Evolutionary conservation across 2,888 invertebrate species (phyloP), one percentile per base, ranked within the genome.

Genomic region (Idaea straminata): DNA sequence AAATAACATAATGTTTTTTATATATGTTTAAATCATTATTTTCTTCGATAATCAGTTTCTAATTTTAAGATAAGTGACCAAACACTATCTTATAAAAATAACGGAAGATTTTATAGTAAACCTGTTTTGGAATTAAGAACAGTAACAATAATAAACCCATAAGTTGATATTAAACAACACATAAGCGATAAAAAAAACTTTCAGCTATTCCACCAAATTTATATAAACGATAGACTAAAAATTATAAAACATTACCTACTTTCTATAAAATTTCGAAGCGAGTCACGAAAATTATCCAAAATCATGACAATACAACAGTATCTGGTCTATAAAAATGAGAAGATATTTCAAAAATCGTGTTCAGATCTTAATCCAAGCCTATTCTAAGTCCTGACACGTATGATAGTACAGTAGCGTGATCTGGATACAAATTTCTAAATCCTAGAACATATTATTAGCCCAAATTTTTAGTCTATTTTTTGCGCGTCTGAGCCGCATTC

Each of bases 371-470:
- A 66, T 67, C 67, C 57, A 15, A 59, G 59, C 63, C 62, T 64
- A 66, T 63, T 69, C 66, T 65, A 62, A 70, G 66, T 64, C 13
- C n/a, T 16, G 47, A 67, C 62, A 63, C 71, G 68, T 68, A 64
- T 66, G 62, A 16, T 64, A 63, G 62, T 15, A 34, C 59, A 35
- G 64, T 72, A 62, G 69, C 72, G 72, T 72, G 72, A 69, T 72
- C 58, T 66, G 69, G 59, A 64, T 74, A 63, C 69, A 65, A 71
- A 71, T 69, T 69, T 68, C 65, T 67, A 61, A 63, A 72, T 74
- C 71, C 71, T 74, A 74, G 73, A 74, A 71, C 72, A 72, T 74
- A 71, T 69, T 71, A 73, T 71, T 72, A 74, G 69, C 68, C 74
- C 58, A 71, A 69, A 72, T 70, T 71, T 74, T 71, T 63, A 68